These are phyloP conservation scores for Xenops minutus DNA, from an alignment of 2,797 vertebrate genomes.

Conservation along the genomic window DNA sequence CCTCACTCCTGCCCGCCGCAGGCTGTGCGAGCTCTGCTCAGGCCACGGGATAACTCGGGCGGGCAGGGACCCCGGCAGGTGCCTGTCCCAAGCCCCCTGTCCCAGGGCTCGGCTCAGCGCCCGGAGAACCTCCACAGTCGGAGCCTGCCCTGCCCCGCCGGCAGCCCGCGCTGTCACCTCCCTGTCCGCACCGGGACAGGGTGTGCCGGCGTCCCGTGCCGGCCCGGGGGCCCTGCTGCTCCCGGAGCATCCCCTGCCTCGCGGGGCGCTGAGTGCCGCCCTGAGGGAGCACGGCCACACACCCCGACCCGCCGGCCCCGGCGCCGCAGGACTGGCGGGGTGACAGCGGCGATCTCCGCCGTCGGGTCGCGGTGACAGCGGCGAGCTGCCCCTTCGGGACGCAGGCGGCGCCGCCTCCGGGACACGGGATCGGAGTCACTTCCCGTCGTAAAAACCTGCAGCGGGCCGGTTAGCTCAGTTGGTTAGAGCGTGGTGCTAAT, in stretches of 20 bases:
- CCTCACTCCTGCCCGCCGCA: fast-evolving
- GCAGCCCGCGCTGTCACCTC: too few relatives aligned
- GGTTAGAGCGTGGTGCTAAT: conserved; percentile 68
- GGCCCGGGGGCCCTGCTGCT: too few relatives aligned
- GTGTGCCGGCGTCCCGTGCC: fast-evolving
- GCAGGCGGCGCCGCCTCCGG: fast-evolving
- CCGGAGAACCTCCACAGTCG: fast-evolving
- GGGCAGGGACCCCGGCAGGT: background rate
- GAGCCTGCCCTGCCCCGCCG: fast-evolving
- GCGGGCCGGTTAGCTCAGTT: conserved; percentile 59
- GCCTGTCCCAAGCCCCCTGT: fast-evolving
- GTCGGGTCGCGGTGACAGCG: fast-evolving
- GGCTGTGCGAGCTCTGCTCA: fast-evolving
- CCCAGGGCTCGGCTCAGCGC: fast-evolving
- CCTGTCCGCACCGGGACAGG: background rate
- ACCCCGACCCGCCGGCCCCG: fast-evolving
- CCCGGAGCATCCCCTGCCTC: fast-evolving
- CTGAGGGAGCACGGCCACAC: fast-evolving
- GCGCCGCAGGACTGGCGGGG: fast-evolving
- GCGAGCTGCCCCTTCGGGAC: too few relatives aligned
- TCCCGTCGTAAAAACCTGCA: too few relatives aligned
- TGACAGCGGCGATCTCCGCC: fast-evolving
- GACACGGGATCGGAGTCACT: fast-evolving
- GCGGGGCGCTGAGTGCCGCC: fast-evolving
- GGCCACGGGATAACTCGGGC: fast-evolving